Evolutionary conservation across 2,888 invertebrate genomes (phyloP), one percentile per base, ranked within the genome.

Genomic region (Phlogophora meticulosa): DNA sequence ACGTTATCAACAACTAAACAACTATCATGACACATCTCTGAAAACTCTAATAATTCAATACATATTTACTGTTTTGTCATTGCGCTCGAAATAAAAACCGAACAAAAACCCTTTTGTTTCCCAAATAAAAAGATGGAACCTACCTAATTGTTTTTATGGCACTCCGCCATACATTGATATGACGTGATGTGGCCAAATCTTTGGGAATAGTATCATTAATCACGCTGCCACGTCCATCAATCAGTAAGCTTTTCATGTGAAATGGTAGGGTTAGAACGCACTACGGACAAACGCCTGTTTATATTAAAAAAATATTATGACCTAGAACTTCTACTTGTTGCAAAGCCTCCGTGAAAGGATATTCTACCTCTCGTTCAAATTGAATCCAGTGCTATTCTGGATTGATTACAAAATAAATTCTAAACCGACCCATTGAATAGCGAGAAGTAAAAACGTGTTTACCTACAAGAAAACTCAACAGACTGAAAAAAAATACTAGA

Each of bases 201-300:
- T 49, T 60, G 38, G 2, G 17, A 10, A 15, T 38, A 61, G 4
- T 15, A 22, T 55, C 57, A 65, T 65, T 46, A 55, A 71, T 62
- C 59, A 58, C 32, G 11, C 34, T 28, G 2, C 28, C 28, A 17
- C 34, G 42, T 43, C 43, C 52, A 60, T 71, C 28, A 65, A 56
- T 70, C 64, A 75, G 52, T 49, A 7, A 17, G 36, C 32, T 55
- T 58, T 49, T 20, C 9, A 60, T 53, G 52, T 57, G 32, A 38
- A 38, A 71, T 42, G 17, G 17, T 42, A 34, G 43, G 40, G 32
- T 57, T 58, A 75, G 64, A 75, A 45, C 55, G 67, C 61, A 79
- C 53, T 56, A 43, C 20, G 48, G 57, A 63, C 36, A 46, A 52
- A 34, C 17, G 28, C 17, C 24, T 40, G 10, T 24, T 57, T 48